Percentiles rank a stretch among this genome's conserved stretches.
These are phyloP conservation scores for Leptopilina boulardi DNA, from an alignment of 1,140 invertebrate genomes.

Conservation along the genomic window DNA sequence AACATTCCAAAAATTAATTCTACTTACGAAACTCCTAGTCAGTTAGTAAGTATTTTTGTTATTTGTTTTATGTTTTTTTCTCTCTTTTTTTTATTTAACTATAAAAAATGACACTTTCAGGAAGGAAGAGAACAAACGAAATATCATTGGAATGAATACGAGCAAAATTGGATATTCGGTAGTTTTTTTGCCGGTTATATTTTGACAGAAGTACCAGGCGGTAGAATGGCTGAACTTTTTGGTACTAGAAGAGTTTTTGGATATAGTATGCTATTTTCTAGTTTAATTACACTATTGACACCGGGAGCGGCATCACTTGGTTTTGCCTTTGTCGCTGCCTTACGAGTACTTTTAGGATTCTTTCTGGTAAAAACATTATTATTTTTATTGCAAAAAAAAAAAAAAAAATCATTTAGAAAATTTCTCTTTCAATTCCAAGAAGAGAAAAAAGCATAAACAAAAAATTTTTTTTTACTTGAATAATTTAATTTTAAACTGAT, in stretches of 20 bases:
- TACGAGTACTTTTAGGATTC: slow-evolving; percentile 84
- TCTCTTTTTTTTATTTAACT: background rate
- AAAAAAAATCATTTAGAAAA: too few species aligned
- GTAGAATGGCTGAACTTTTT: slow-evolving; percentile 87
- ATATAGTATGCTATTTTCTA: slow-evolving; percentile 89
- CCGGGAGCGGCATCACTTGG: slow-evolving; percentile 83
- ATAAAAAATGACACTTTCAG: slow-evolving; percentile 35
- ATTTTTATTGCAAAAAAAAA: too few species aligned
- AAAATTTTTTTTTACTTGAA: too few species aligned
- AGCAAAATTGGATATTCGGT: slow-evolving; percentile 88
- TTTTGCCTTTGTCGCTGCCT: slow-evolving; percentile 79
- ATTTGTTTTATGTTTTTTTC: background rate
- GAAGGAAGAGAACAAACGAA: slow-evolving; percentile 67
- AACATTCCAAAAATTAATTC: slow-evolving; percentile 9
- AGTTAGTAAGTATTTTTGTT: slow-evolving; percentile 3
- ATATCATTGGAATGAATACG: slow-evolving; percentile 83
- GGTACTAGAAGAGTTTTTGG: slow-evolving; percentile 90
- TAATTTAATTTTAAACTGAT: too few species aligned
- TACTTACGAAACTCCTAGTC: background rate
- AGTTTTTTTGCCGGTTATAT: slow-evolving; percentile 95
- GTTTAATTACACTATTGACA: slow-evolving; percentile 87
- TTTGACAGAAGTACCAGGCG: slow-evolving; percentile 91
- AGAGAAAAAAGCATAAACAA: too few species aligned
- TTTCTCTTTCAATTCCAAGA: too few species aligned
- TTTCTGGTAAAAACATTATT: slow-evolving; percentile 76